These are phyloP conservation scores for Eciton burchellii DNA, from an alignment of 1,140 invertebrate species.

Conservation along the genomic window DNA sequence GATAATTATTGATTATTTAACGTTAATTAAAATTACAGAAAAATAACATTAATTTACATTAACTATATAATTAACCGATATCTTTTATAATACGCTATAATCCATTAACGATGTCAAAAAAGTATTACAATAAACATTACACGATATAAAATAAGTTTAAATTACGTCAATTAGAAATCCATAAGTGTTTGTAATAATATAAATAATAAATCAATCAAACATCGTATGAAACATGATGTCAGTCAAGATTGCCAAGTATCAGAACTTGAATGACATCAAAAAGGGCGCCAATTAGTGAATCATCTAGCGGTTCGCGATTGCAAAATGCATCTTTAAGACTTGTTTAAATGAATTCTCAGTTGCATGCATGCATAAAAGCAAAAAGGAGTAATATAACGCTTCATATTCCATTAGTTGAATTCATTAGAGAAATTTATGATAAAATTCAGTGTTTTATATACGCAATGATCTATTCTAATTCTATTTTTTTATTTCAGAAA, in stretches of 20 bases:
- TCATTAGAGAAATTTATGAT: too few relatives aligned
- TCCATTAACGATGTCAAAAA: background rate
- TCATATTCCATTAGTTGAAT: too few relatives aligned
- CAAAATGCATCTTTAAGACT: background rate
- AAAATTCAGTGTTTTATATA: too few relatives aligned
- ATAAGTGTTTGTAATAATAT: slow-evolving; percentile 20
- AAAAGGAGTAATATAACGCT: too few relatives aligned
- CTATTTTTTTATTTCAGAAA: too few relatives aligned
- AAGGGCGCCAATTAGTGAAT: slow-evolving; percentile 17
- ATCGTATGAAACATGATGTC: slow-evolving; percentile 18
- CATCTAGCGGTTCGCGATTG: slow-evolving; percentile 10
- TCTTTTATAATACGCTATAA: background rate
- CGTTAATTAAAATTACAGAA: background rate
- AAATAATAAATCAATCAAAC: slow-evolving; percentile 55
- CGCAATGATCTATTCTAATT: too few relatives aligned
- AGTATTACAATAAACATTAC: background rate
- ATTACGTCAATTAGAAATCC: background rate
- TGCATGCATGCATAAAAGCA: too few relatives aligned
- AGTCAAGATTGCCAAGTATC: slow-evolving; percentile 15
- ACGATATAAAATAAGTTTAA: background rate
- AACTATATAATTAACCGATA: background rate
- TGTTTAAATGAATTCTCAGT: too few relatives aligned
- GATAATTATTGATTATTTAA: background rate
- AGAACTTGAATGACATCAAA: background rate
- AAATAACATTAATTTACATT: background rate